Evolutionary conservation across 2,797 vertebrate genomes (phyloP), one percentile per base, ranked within the genome.

Genomic region (Microctenopoma steveboyesi): DNA sequence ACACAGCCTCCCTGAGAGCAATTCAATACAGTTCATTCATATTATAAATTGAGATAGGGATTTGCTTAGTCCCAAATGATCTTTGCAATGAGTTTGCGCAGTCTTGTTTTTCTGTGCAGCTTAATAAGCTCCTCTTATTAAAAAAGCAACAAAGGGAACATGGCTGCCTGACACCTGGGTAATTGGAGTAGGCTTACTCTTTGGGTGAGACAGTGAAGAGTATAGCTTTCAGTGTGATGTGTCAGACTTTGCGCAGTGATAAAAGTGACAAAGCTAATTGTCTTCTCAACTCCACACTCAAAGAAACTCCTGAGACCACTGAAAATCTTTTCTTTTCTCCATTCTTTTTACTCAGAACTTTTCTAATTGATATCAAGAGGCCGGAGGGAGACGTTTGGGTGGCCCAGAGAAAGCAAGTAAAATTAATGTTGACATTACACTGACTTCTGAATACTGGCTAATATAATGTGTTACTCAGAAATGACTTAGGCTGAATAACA

Each of bases 181-280:
- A 86, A 89, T 83, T 86, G 77, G 77, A 76, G 59, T 47, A 69
- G 77, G 42, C 75, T 71, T 70, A 74, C 69, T 71, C 85, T 72
- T 64, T 48, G 25, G 28, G 60, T 28, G 47, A 76, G 57, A 58
- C 53, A 9, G 46, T 16, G 0, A 39, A 50, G 64, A 63, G 58
- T 55, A 45, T 2, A 49, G 60, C 54, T 76, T 78, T 83, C 78
- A 68, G 50, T 42, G 78, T 57, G 74, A 81, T 62, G 67, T 48
- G 79, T 78, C 74, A 72, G 42, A 69, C 68, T 52, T 57, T 1
- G 14, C 12, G 15, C 45, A 0, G 27, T 60, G 69, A 84, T 86
- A 64, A 74, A 86, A 83, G 65, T 78, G 85, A 79, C 78, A 73
- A 55, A 82, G 60, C 68, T 89, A 86, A 87, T 87, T 85, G 81